These are phyloP conservation scores for Hydrozoanthus gracilis DNA, from an alignment of 92 coral and sea anemone genomes.

Conservation along the genomic window DNA sequence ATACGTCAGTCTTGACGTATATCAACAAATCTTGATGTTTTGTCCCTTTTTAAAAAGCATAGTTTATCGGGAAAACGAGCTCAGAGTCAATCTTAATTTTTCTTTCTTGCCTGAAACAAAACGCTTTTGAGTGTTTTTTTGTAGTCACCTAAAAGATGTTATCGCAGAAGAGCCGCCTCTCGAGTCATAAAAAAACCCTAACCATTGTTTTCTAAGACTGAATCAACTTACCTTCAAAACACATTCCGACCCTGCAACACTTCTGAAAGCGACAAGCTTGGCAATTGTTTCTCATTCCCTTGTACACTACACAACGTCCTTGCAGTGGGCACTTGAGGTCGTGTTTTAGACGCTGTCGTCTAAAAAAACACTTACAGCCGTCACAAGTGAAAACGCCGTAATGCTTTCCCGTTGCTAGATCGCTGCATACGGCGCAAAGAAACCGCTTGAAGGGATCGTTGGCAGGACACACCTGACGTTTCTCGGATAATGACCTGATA, in stretches of 20 bases:
- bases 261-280: conserved; percentile 35
- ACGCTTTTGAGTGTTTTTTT: no score
- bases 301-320: conserved; percentile 14
- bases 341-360: neutral
- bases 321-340: conserved; percentile 2
- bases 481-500: no score
- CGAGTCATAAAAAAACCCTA: neutral
- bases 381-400: conserved; percentile 41
- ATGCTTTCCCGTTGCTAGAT: conserved; percentile 12
- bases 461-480: conserved; percentile 9
- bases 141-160: neutral
- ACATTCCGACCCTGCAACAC: conserved; percentile 36
- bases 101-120: no score
- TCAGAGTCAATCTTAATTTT: no score
- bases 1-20: no score
- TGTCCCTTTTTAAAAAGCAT: no score
- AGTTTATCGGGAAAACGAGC: no score
- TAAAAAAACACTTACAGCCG: conserved; percentile 32
- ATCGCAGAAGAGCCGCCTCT: neutral
- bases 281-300: conserved; percentile 3
- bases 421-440: conserved; percentile 27
- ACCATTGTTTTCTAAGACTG: no score
- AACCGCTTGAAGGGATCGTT: conserved; percentile 1
- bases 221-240: conserved; percentile 1
- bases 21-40: no score